Evolutionary conservation across 2,113 vertebrate species (phyloP).

Genomic region (Ivindomyrus marchei): DNA sequence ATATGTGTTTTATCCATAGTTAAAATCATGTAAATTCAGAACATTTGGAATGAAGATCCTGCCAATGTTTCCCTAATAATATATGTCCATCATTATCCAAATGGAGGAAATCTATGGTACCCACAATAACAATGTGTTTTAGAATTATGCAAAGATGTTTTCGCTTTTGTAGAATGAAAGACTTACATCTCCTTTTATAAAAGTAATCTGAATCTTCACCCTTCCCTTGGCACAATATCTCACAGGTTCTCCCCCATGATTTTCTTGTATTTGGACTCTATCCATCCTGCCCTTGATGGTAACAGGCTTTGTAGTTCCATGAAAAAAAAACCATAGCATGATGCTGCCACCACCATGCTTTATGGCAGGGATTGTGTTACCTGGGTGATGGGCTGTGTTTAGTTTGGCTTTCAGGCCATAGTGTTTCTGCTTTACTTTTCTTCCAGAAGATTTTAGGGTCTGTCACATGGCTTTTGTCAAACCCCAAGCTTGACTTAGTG

Average conservation of each 20-base stretch:
- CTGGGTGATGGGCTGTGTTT: slow-evolving; percentile 1
- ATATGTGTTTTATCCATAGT: background rate
- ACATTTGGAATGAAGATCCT: background rate
- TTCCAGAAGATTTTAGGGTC: background rate
- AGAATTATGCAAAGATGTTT: background rate
- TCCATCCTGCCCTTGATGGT: background rate
- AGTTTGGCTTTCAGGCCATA: background rate
- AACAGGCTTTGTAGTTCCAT: background rate
- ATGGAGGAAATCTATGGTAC: background rate
- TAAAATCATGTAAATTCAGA: background rate
- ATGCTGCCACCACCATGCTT: background rate
- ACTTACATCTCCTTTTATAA: background rate
- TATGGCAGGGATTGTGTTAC: slow-evolving; percentile 1
- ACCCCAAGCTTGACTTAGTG: background rate
- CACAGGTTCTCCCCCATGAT: background rate
- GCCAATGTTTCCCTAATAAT: background rate
- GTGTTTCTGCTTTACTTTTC: background rate
- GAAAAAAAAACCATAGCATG: background rate
- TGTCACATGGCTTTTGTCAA: background rate
- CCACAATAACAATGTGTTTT: background rate
- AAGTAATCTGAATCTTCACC: background rate
- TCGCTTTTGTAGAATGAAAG: background rate
- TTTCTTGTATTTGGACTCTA: background rate
- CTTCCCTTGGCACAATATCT: background rate
- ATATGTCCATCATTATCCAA: background rate